Evolutionary conservation across 2,797 vertebrate genomes (phyloP).

Genomic region (Microctenopoma lineatum): DNA sequence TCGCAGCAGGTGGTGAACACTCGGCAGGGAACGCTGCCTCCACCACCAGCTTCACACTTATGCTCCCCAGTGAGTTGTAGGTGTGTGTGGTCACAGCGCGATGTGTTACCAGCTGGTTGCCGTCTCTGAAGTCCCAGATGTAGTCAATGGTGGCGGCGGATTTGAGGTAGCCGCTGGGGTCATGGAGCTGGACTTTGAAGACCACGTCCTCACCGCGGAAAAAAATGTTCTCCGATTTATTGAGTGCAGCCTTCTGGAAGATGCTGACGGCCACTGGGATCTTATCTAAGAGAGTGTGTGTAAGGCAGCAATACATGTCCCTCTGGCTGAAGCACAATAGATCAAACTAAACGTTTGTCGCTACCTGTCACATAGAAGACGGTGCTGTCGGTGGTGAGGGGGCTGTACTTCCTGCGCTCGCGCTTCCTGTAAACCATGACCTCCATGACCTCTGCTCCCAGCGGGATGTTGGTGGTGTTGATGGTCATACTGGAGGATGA

Average conservation of each 20-base stretch:
- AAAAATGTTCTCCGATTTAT: constrained; percentile 87
- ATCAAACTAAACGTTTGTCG: background rate
- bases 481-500: constrained; percentile 86
- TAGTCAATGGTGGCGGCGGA: constrained; percentile 86
- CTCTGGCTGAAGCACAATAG: constrained; percentile 8
- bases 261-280: constrained; percentile 90
- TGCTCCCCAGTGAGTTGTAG: constrained; percentile 85
- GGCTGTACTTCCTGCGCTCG: constrained; percentile 78
- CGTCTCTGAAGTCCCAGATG: constrained; percentile 93
- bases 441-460: constrained; percentile 89
- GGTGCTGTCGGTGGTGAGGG: constrained; percentile 82
- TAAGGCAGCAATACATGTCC: background rate
- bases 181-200: constrained; percentile 89
- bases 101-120: constrained; percentile 86
- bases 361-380: constrained; percentile 90
- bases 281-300: constrained; percentile 82
- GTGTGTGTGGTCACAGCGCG: constrained; percentile 79
- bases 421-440: constrained; percentile 89
- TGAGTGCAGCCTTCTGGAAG: constrained; percentile 89
- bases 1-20: constrained; percentile 78
- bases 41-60: constrained; percentile 88
- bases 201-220: constrained; percentile 87
- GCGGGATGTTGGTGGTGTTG: constrained; percentile 86
- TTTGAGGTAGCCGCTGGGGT: constrained; percentile 92
- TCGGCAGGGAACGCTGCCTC: constrained; percentile 86